These are phyloP conservation scores for Perca fluviatilis DNA, from an alignment of 2,113 vertebrate species.

Conservation along the genomic window DNA sequence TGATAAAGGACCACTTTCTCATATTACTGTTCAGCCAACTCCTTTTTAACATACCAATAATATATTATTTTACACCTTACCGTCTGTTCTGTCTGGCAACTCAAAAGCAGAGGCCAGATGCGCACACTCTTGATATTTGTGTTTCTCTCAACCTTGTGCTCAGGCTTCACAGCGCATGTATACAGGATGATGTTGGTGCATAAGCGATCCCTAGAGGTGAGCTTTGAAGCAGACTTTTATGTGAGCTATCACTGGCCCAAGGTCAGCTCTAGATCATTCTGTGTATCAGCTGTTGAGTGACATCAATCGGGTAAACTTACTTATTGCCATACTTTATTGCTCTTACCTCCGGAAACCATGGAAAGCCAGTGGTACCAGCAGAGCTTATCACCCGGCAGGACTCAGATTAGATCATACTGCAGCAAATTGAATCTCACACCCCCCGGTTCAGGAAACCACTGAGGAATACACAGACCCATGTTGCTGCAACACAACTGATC, in stretches of 20 bases:
- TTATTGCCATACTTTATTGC: slow-evolving; percentile 76
- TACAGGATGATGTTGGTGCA: slow-evolving; percentile 40
- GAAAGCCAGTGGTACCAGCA: slow-evolving; percentile 56
- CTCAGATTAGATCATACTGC: slow-evolving; percentile 83
- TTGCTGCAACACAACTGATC: slow-evolving; percentile 70
- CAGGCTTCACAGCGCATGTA: slow-evolving; percentile 12
- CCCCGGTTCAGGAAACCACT: slow-evolving; percentile 57
- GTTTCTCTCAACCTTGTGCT: neutral
- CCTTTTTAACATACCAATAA: slow-evolving; percentile 55
- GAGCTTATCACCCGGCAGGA: slow-evolving; percentile 78
- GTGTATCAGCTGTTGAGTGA: slow-evolving; percentile 66
- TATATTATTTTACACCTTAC: slow-evolving; percentile 48
- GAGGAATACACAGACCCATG: slow-evolving; percentile 64
- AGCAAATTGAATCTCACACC: slow-evolving; percentile 79
- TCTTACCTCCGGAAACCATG: slow-evolving; percentile 69
- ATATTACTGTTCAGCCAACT: slow-evolving; percentile 55
- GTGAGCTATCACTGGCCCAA: slow-evolving; percentile 55
- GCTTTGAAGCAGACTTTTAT: slow-evolving; percentile 50
- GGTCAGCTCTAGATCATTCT: slow-evolving; percentile 66
- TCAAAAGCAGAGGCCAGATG: slow-evolving; percentile 36
- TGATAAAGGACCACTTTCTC: slow-evolving; percentile 65
- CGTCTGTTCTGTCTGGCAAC: slow-evolving; percentile 28
- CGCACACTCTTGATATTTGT: neutral
- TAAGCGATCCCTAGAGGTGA: slow-evolving; percentile 62
- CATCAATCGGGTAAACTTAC: slow-evolving; percentile 73